phyloP scores from a whole-genome alignment of 2,113 vertebrate species.

The Buteo buteo region DNA sequence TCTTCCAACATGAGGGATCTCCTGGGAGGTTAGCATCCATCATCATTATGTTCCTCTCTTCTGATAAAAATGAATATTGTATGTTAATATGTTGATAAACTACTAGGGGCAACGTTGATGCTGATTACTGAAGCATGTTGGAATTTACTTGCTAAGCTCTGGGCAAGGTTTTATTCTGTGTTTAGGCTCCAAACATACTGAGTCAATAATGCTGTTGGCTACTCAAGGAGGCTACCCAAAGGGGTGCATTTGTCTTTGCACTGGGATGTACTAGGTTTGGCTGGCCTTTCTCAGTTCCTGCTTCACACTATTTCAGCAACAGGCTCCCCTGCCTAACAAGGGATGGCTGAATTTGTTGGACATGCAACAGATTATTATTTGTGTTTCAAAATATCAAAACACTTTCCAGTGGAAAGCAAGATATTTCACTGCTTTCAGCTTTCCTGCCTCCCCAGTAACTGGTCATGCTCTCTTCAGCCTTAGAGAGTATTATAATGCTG shows the following conservation, averaged over 20 bases:
- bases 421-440: neutral
- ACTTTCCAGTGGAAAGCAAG: neutral
- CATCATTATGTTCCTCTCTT: neutral
- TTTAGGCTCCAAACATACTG: neutral
- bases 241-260: neutral
- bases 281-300: neutral
- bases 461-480: neutral
- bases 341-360: neutral
- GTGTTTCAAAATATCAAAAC: neutral
- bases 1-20: neutral
- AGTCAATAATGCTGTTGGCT: slow-evolving; percentile 3
- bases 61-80: neutral
- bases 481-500: slow-evolving; percentile 18
- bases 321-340: neutral
- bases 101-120: neutral
- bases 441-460: neutral
- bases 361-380: neutral
- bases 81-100: neutral
- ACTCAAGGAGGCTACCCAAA: neutral
- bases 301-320: neutral
- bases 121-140: slow-evolving; percentile 9
- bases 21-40: neutral
- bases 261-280: neutral
- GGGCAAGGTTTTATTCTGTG: neutral
- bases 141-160: slow-evolving; percentile 17